phyloP scores from a whole-genome alignment of 2,113 vertebrate species.

The Antechinus flavipes region DNA sequence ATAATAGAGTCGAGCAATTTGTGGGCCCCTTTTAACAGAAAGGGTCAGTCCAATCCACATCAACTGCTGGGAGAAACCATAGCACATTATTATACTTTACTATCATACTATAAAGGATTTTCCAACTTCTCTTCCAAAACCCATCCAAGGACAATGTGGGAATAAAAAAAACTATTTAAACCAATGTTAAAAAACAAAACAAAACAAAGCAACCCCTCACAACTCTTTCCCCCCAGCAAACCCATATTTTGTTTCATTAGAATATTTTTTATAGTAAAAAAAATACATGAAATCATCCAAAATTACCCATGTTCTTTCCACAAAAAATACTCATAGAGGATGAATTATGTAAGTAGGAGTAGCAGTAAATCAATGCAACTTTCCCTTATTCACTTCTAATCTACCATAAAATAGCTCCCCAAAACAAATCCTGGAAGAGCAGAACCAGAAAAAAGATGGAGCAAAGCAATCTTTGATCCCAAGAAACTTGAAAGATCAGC shows the following conservation, averaged over 20 bases:
- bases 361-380: too few species aligned
- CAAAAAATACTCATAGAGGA: constrained; percentile 74
- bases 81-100: background rate
- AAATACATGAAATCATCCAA: constrained; percentile 48
- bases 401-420: too few species aligned
- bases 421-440: too few species aligned
- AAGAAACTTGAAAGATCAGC: too few species aligned
- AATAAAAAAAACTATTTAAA: constrained; percentile 30
- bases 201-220: too few species aligned
- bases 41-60: background rate
- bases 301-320: constrained; percentile 68
- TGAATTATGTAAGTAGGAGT: constrained; percentile 66
- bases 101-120: background rate
- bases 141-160: background rate
- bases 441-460: too few species aligned
- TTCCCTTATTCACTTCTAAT: too few species aligned
- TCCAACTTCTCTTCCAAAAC: background rate
- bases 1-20: background rate
- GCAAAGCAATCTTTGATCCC: too few species aligned
- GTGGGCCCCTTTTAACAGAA: background rate
- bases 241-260: constrained; percentile 70
- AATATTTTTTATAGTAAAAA: constrained; percentile 58
- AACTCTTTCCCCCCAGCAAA: background rate
- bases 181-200: background rate
- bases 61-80: background rate